Conservation (phyloP, 1,140 invertebrate species). For the Drosophila navojoa region DNA sequence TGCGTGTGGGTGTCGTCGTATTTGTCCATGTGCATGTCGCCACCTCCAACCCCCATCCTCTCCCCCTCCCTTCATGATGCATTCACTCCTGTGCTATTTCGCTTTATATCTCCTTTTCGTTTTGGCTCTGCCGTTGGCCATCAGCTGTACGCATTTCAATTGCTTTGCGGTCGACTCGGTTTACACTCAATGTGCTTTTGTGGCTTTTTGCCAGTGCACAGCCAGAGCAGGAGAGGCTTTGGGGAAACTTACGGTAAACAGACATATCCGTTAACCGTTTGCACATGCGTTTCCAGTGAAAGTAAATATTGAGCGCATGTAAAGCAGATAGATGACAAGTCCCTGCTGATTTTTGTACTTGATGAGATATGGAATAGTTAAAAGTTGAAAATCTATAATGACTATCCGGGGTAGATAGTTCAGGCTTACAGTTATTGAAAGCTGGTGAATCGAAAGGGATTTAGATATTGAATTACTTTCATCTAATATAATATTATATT, state of each 20-base stretch:
- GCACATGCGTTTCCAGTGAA: neutral
- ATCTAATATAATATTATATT: no score
- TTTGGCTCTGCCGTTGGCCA: slow-evolving; percentile 19
- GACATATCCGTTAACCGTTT: neutral
- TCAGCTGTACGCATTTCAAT: slow-evolving; percentile 61
- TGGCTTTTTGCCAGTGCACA: slow-evolving; percentile 42
- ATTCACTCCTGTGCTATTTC: neutral
- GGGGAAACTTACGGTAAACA: neutral
- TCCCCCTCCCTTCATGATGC: neutral
- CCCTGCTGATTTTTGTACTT: no score
- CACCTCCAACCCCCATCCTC: no score
- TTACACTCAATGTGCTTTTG: slow-evolving; percentile 78
- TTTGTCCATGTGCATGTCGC: neutral
- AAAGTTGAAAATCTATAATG: no score
- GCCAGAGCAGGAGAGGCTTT: neutral
- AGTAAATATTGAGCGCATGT: neutral
- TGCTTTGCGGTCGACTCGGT: slow-evolving; percentile 74
- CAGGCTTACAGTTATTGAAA: no score
- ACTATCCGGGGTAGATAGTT: no score
- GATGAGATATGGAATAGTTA: neutral
- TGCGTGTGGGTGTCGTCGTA: neutral
- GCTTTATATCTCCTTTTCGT: no score
- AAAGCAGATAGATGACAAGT: no score
- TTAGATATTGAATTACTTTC: no score
- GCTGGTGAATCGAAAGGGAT: no score